Evolutionary conservation across 2,113 vertebrate species (phyloP).

Genomic region (Phodopus roborovskii): DNA sequence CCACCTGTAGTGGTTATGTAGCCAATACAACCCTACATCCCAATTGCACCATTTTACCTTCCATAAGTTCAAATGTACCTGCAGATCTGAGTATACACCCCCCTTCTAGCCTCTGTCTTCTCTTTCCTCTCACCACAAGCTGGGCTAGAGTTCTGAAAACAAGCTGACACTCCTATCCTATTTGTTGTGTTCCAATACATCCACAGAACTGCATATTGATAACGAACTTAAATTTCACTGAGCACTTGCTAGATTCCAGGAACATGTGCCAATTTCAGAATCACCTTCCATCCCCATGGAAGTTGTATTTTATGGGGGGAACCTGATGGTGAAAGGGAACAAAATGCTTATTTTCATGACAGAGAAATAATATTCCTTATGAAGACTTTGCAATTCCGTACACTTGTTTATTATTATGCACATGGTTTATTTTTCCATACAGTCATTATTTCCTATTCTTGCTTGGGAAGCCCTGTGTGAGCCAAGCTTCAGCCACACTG

Average conservation of each 20-base stretch:
- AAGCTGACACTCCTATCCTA: neutral
- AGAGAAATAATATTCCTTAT: neutral
- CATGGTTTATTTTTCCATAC: neutral
- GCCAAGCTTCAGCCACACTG: neutral
- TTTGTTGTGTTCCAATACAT: neutral
- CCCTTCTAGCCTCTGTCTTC: neutral
- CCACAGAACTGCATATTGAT: neutral
- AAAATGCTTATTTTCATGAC: conserved; percentile 3
- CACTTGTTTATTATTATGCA: conserved; percentile 15
- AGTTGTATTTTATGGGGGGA: neutral
- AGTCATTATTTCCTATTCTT: neutral
- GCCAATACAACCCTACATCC: neutral
- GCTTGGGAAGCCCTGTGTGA: neutral
- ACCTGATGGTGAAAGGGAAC: neutral
- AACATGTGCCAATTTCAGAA: neutral
- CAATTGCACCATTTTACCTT: neutral
- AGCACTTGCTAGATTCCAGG: neutral
- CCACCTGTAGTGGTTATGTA: neutral
- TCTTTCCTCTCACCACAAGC: neutral
- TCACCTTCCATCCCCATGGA: neutral
- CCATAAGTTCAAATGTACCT: neutral
- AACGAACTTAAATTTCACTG: neutral
- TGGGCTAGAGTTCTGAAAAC: neutral
- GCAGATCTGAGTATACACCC: neutral
- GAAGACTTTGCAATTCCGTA: neutral